Percentiles rank a stretch among this genome's conserved stretches.
Evolutionary conservation across 64 coral and sea anemone species (phyloP).

Genomic region (Porites lutea): DNA sequence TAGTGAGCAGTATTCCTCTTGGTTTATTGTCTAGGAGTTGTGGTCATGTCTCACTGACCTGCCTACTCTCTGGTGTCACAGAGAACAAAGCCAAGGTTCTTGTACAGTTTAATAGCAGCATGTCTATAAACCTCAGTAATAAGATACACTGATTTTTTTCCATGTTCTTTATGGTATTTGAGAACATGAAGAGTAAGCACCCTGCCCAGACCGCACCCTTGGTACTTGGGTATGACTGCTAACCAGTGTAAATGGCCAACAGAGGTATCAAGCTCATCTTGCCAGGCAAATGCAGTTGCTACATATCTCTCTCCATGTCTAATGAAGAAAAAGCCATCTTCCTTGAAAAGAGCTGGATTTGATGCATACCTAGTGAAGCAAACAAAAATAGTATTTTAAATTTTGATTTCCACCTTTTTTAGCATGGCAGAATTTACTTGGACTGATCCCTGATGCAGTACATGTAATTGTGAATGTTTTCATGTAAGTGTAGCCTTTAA

Average conservation of each 20-base stretch:
- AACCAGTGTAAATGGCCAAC: conserved; percentile 47
- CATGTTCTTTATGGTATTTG: conserved; percentile 32
- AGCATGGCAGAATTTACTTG: too few species aligned
- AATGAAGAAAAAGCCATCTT: conserved; percentile 68
- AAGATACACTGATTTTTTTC: conserved; percentile 17
- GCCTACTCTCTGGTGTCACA: neutral
- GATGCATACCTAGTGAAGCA: conserved; percentile 18
- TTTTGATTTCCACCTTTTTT: too few species aligned
- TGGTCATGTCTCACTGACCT: too few species aligned
- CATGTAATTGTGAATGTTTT: too few species aligned
- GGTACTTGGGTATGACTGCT: conserved; percentile 54
- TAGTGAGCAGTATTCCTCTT: too few species aligned
- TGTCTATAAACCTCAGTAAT: conserved; percentile 30
- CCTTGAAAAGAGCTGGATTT: conserved; percentile 21
- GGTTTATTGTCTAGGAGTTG: too few species aligned
- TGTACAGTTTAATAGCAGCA: conserved; percentile 33
- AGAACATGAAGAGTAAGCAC: conserved; percentile 25
- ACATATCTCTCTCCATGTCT: conserved; percentile 32
- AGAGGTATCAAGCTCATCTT: neutral
- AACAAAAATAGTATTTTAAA: neutral
- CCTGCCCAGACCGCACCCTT: conserved; percentile 13
- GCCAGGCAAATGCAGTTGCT: conserved; percentile 63
- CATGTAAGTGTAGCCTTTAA: too few species aligned
- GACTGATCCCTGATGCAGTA: too few species aligned
- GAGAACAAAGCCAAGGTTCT: conserved; percentile 43